phyloP scores from a whole-genome alignment of 2,113 vertebrate species.

The Talpa occidentalis region DNA sequence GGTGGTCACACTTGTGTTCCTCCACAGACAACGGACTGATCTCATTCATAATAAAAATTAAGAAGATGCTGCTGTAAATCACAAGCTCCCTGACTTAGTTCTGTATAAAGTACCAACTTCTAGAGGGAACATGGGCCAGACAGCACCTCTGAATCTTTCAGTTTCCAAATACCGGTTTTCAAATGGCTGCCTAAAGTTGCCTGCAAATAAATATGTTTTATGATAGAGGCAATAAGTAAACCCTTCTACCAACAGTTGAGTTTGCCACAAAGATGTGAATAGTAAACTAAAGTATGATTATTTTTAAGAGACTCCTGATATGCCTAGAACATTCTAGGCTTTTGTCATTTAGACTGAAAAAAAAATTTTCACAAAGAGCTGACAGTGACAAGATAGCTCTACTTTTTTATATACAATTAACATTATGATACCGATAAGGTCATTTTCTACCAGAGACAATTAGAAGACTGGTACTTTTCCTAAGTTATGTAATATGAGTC shows the following conservation, averaged over 20 bases:
- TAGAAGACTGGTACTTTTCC: slow-evolving; percentile 59
- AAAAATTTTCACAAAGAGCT: slow-evolving; percentile 16
- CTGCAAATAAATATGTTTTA: slow-evolving; percentile 32
- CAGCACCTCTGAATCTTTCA: slow-evolving; percentile 16
- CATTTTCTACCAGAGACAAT: slow-evolving; percentile 65
- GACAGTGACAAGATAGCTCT: slow-evolving; percentile 26
- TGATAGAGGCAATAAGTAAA: slow-evolving; percentile 26
- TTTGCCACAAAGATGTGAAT: slow-evolving; percentile 64
- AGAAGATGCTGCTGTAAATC: slow-evolving; percentile 47
- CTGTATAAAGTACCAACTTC: background rate
- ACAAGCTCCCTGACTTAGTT: slow-evolving; percentile 34
- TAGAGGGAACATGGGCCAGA: slow-evolving; percentile 3
- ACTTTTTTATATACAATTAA: slow-evolving; percentile 59
- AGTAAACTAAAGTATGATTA: slow-evolving; percentile 44
- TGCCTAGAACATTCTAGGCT: slow-evolving; percentile 48
- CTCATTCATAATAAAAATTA: slow-evolving; percentile 33
- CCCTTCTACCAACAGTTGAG: background rate
- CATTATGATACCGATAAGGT: slow-evolving; percentile 19
- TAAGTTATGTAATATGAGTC: slow-evolving; percentile 46
- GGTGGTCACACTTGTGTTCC: background rate
- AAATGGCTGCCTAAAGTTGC: slow-evolving; percentile 57
- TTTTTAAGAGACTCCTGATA: slow-evolving; percentile 39
- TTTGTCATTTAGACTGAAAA: slow-evolving; percentile 54
- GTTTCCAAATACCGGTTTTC: slow-evolving; percentile 56
- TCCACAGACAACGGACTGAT: slow-evolving; percentile 20